Conservation (phyloP, 2,797 vertebrate species). For the Chiroxiphia lanceolata region DNA sequence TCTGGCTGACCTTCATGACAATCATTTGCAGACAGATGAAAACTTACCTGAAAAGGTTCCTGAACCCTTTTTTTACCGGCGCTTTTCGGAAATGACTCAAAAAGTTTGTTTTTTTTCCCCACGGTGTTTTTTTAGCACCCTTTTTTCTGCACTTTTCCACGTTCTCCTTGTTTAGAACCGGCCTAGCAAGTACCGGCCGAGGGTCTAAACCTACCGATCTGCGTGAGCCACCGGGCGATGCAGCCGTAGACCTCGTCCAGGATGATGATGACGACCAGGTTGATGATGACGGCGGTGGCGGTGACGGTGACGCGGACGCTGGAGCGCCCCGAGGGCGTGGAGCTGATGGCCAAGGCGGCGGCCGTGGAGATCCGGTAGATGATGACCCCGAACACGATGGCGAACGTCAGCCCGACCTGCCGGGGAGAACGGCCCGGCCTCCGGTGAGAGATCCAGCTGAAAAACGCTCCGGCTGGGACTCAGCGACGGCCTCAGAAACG, state of each 20-base stretch:
- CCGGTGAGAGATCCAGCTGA: neutral
- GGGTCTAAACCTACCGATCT: constrained; percentile 78
- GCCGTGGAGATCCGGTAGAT: constrained; percentile 94
- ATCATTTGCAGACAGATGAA: neutral
- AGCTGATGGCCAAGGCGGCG: constrained; percentile 88
- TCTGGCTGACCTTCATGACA: neutral
- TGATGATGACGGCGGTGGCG: constrained; percentile 93
- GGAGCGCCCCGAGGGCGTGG: constrained; percentile 80
- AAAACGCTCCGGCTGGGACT: neutral
- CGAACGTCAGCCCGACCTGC: constrained; percentile 88
- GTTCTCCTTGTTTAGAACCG: neutral
- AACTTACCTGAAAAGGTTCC: neutral
- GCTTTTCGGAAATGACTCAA: neutral
- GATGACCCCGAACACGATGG: constrained; percentile 93
- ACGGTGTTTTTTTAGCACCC: neutral
- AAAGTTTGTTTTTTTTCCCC: neutral
- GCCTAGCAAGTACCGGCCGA: neutral
- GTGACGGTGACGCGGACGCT: constrained; percentile 94
- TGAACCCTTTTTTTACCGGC: neutral
- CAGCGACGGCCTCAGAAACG: neutral
- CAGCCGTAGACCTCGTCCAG: constrained; percentile 91
- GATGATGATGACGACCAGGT: constrained; percentile 94
- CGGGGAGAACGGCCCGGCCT: neutral
- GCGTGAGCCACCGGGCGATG: constrained; percentile 91
- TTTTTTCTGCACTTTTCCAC: neutral